phyloP scores from a whole-genome alignment of 2,797 vertebrate species.

The Lutjanus campechanus region DNA sequence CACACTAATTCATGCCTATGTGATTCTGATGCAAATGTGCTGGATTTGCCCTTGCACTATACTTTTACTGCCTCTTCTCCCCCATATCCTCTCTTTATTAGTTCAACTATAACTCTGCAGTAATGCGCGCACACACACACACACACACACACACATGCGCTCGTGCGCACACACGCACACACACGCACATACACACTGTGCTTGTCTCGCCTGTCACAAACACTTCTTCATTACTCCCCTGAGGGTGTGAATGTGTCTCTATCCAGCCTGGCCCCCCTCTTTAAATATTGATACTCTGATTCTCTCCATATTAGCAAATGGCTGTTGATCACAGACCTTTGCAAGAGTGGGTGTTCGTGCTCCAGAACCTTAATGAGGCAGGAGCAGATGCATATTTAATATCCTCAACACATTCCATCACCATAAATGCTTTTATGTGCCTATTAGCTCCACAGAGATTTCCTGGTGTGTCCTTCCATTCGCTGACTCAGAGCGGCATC shows the following conservation, averaged over 20 bases:
- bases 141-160: slow-evolving; percentile 34
- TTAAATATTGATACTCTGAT: slow-evolving; percentile 77
- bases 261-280: slow-evolving; percentile 46
- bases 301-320: slow-evolving; percentile 71
- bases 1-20: slow-evolving; percentile 6
- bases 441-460: slow-evolving; percentile 45
- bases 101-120: background rate
- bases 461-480: slow-evolving; percentile 39
- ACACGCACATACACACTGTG: slow-evolving; percentile 25
- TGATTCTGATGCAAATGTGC: slow-evolving; percentile 25
- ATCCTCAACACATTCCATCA: slow-evolving; percentile 68
- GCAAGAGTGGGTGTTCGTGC: slow-evolving; percentile 58
- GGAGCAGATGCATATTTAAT: slow-evolving; percentile 81
- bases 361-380: slow-evolving; percentile 67
- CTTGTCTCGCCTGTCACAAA: slow-evolving; percentile 45
- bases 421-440: slow-evolving; percentile 75
- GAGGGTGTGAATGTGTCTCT: slow-evolving; percentile 45
- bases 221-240: slow-evolving; percentile 41
- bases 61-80: slow-evolving; percentile 26
- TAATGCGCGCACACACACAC: background rate
- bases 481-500: slow-evolving; percentile 16
- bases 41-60: background rate
- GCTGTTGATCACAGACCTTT: slow-evolving; percentile 75
- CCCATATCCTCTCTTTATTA: background rate
- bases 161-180: slow-evolving; percentile 34